Conservation (phyloP, 2,888 invertebrate species). For the Zonitis immaculata region DNA sequence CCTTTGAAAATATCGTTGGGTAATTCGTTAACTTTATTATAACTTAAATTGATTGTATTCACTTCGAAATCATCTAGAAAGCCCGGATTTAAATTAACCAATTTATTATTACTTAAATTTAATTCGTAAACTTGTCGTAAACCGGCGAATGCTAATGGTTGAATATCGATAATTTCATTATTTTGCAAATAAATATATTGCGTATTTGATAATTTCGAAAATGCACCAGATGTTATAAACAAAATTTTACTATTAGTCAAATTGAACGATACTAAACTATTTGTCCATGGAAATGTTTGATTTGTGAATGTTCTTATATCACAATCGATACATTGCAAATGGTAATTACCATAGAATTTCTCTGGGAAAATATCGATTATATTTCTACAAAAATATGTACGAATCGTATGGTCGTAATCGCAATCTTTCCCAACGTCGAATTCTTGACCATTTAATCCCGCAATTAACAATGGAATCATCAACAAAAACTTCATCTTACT, state of each 20-base stretch:
- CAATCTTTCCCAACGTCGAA: conserved; percentile 21
- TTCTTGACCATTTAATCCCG: not conserved
- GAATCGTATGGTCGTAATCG: conserved; percentile 28
- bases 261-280: conserved; percentile 35
- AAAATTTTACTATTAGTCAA: conserved; percentile 35
- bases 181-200: conserved; percentile 35
- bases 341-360: conserved; percentile 36
- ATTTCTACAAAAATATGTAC: conserved; percentile 33
- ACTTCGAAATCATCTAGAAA: conserved; percentile 36
- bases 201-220: conserved; percentile 31
- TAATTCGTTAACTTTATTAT: conserved; percentile 35
- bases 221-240: conserved; percentile 32
- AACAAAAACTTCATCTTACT: not conserved
- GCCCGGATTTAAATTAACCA: conserved; percentile 31
- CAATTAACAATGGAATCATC: not conserved
- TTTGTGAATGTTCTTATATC: conserved; percentile 33
- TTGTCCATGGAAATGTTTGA: conserved; percentile 36
- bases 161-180: conserved; percentile 35
- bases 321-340: conserved; percentile 37
- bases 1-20: conserved; percentile 35
- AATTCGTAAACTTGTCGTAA: conserved; percentile 38
- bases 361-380: conserved; percentile 35
- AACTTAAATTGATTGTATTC: conserved; percentile 32
- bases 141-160: conserved; percentile 37
- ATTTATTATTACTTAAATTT: conserved; percentile 36